Evolutionary conservation across 2,888 invertebrate species (phyloP).

Genomic region (Drosophila mimetica): DNA sequence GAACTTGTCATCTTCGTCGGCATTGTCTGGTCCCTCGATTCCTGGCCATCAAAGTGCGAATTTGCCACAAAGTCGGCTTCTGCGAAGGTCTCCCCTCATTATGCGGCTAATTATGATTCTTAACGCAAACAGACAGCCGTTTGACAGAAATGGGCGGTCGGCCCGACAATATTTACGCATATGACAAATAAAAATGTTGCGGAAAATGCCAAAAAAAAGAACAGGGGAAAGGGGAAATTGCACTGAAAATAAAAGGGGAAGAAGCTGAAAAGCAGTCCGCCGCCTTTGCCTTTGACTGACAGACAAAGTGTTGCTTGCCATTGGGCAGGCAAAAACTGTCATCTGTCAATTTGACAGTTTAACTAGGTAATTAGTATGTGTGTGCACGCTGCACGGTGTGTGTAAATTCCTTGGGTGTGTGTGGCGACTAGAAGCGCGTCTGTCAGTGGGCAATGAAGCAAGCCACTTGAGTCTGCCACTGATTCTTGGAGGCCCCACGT

Average conservation of each 20-base stretch:
- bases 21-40: conserved; percentile 24
- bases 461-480: conserved; percentile 70
- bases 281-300: conserved; percentile 54
- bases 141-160: conserved; percentile 69
- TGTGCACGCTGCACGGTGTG: conserved; percentile 49
- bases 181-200: conserved; percentile 75
- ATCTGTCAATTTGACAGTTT: conserved; percentile 83
- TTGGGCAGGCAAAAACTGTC: conserved; percentile 75
- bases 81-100: conserved; percentile 60
- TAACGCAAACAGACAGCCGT: conserved; percentile 59
- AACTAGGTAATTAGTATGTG: conserved; percentile 80
- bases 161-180: conserved; percentile 54
- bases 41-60: conserved; percentile 51
- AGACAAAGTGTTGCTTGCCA: conserved; percentile 67
- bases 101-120: conserved; percentile 75
- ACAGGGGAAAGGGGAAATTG: conserved; percentile 9
- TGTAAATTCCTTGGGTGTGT: conserved; percentile 29
- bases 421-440: conserved; percentile 48
- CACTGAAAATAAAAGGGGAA: conserved; percentile 12
- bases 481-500: conserved; percentile 31
- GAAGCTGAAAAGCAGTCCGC: conserved; percentile 50
- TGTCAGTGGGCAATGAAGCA: conserved; percentile 73
- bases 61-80: conserved; percentile 63
- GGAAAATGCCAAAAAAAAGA: conserved; percentile 48
- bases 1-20: conserved; percentile 56